Evolutionary conservation across 2,797 vertebrate species (phyloP), one percentile per base, ranked within the genome.

Genomic region (Anableps anableps): DNA sequence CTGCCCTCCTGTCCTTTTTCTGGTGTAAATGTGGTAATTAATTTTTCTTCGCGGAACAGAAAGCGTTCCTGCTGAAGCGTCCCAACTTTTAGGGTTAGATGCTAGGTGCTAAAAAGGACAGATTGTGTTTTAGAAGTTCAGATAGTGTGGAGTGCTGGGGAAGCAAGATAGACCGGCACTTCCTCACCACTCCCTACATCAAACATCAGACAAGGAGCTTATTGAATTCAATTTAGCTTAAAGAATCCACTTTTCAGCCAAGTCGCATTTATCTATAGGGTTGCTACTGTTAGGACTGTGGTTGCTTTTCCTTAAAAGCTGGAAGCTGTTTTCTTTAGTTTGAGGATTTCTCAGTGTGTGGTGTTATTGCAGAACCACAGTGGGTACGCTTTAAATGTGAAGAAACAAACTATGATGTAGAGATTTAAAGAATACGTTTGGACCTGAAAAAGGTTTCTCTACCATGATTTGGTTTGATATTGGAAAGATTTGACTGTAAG

Each of bases 101-200:
- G 38, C 0, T 0, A 0, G 43, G 58, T 68, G 60, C 55, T 75
- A 26, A 64, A 68, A 21, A 6, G 11, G 38, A 9, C 5, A 0
- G n/a, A 66, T 38, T 53, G 74, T 41, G 55, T 79, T 80, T 71
- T 82, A 81, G 70, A 78, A 51, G 55, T 29, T 38, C 47, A 89
- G 89, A 93, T 89, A 88, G 51, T 70, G 71, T 29, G 47, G 45
- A 58, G 83, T 75, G 78, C 92, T 94, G 94, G 38, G 82, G 74
- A 47, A 19, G 31, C 38, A 17, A 93, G 94, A 95, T 94, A 93
- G 74, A 76, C n/a, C 7, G 50, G 48, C 60, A 14, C 16, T 72
- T 50, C 80, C 70, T 75, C 36, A 84, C 93, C 93, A 87, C 94
- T 88, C 94, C 93, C 93, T 88, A 76, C 60, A 47, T 70, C 74